These are phyloP conservation scores for Spilarctia lutea DNA, from an alignment of 2,888 invertebrate species.

Conservation along the genomic window DNA sequence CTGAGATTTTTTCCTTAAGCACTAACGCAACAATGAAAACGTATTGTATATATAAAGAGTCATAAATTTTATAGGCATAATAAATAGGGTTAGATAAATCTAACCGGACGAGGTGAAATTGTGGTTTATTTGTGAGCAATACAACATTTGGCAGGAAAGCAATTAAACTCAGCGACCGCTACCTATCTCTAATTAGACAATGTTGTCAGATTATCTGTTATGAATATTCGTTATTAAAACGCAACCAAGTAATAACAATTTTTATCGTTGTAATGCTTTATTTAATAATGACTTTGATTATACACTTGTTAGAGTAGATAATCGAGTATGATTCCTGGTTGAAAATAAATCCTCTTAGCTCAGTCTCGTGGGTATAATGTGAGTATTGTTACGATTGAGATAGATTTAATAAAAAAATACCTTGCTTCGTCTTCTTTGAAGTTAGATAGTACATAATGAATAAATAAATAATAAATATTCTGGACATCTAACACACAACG, in stretches of 20 bases:
- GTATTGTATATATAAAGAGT: conserved; percentile 14
- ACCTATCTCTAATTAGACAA: conserved; percentile 38
- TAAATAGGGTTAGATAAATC: conserved; percentile 31
- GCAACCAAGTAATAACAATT: conserved; percentile 17
- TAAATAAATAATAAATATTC: too few relatives aligned
- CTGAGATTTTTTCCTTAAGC: conserved; percentile 12
- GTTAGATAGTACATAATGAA: neutral
- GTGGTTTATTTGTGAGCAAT: conserved; percentile 42
- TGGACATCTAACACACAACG: too few relatives aligned
- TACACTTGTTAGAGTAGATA: neutral
- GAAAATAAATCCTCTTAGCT: neutral
- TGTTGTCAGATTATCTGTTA: conserved; percentile 32
- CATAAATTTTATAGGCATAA: conserved; percentile 21
- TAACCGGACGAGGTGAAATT: conserved; percentile 27
- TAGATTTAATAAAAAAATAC: neutral
- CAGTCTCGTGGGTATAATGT: neutral
- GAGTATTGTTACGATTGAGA: neutral
- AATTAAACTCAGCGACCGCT: conserved; percentile 41
- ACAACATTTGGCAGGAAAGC: conserved; percentile 44
- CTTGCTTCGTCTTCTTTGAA: neutral
- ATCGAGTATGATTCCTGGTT: neutral
- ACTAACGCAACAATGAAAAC: conserved; percentile 20
- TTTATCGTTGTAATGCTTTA: conserved; percentile 2
- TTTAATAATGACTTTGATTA: neutral
- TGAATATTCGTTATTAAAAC: conserved; percentile 37